Percentiles rank a stretch among this genome's conserved stretches.
Evolutionary conservation across 2,113 vertebrate genomes (phyloP).

Genomic region (Hymenochirus boettgeri): DNA sequence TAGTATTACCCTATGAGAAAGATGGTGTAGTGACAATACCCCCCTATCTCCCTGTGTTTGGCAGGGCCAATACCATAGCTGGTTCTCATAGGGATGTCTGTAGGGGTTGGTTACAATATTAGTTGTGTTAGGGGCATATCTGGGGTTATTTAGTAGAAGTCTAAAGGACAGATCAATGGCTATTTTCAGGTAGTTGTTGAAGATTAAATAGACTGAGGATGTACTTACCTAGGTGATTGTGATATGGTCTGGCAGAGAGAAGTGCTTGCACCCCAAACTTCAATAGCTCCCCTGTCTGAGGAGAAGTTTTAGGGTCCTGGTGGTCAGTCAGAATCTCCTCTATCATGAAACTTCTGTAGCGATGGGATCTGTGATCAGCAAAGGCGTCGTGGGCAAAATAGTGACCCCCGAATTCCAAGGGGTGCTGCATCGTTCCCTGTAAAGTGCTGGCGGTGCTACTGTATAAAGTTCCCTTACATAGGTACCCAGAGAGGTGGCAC

Average conservation of each 20-base stretch:
- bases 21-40: too few species aligned
- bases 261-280: constrained; percentile 94
- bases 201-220: neutral
- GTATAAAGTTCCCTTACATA: too few species aligned
- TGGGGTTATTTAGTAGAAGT: too few species aligned
- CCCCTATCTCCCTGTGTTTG: too few species aligned
- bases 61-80: too few species aligned
- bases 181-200: too few species aligned
- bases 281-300: constrained; percentile 81
- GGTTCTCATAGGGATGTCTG: too few species aligned
- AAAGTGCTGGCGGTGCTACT: neutral
- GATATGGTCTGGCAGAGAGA: constrained; percentile 83
- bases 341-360: constrained; percentile 96
- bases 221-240: constrained; percentile 85
- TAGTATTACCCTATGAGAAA: too few species aligned
- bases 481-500: too few species aligned
- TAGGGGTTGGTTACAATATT: too few species aligned
- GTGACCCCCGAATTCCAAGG: constrained; percentile 77
- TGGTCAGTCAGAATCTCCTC: constrained; percentile 95
- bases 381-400: constrained; percentile 78
- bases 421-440: constrained; percentile 77
- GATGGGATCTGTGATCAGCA: constrained; percentile 85
- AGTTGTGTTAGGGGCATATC: too few species aligned
- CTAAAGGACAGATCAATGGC: too few species aligned
- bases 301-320: constrained; percentile 73